A percentile compares a stretch with the other conserved stretches of the same genome.
Conservation (phyloP, 2,888 invertebrate genomes). For the Mycalesis mineus region DNA sequence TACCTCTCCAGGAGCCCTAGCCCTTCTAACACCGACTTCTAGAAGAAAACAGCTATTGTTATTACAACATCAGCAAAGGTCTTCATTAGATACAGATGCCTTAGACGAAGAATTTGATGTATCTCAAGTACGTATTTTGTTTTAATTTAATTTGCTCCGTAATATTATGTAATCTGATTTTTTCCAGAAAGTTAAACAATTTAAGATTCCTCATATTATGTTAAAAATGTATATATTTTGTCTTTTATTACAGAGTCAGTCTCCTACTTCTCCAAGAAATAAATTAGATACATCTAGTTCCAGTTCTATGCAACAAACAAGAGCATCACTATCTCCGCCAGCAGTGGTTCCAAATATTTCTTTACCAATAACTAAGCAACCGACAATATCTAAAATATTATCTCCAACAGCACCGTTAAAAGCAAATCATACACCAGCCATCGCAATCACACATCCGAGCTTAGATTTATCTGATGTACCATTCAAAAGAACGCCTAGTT, state of each 20-base stretch:
- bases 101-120: slow-evolving; percentile 84
- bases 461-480: slow-evolving; percentile 70
- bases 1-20: slow-evolving; percentile 75
- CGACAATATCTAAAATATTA: slow-evolving; percentile 57
- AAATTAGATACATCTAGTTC: slow-evolving; percentile 67
- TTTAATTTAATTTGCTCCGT: background rate
- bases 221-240: background rate
- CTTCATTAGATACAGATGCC: slow-evolving; percentile 90
- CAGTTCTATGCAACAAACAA: slow-evolving; percentile 51
- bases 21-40: slow-evolving; percentile 86
- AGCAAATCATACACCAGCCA: slow-evolving; percentile 70
- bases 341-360: slow-evolving; percentile 66
- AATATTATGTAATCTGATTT: too few relatives aligned
- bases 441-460: slow-evolving; percentile 78
- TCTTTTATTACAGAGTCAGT: slow-evolving; percentile 59
- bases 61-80: slow-evolving; percentile 90
- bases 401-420: slow-evolving; percentile 53
- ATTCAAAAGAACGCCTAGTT: slow-evolving; percentile 71
- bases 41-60: slow-evolving; percentile 86
- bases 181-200: too few relatives aligned
- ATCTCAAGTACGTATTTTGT: slow-evolving; percentile 66
- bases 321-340: slow-evolving; percentile 67
- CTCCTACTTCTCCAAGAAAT: slow-evolving; percentile 74
- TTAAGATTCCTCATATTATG: too few relatives aligned
- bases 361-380: slow-evolving; percentile 71